Percentiles rank a stretch among this genome's conserved stretches.
Evolutionary conservation across 2,113 vertebrate genomes (phyloP).

Genomic region (Clarias batrachus): DNA sequence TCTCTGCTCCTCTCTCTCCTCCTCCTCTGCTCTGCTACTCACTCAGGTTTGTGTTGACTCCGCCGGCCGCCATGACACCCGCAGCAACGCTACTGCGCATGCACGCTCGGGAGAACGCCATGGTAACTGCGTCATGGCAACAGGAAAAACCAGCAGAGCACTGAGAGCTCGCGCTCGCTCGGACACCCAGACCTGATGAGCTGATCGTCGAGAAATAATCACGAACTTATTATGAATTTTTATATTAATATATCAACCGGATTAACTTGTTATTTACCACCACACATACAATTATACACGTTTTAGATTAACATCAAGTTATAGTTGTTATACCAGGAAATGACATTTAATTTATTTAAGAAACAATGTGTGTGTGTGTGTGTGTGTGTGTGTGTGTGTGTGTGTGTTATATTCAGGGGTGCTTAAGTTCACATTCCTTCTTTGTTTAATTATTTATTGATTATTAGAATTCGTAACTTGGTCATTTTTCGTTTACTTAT

Average conservation of each 20-base stretch:
- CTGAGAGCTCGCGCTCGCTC: slow-evolving; percentile 50
- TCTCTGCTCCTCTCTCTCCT: slow-evolving; percentile 38
- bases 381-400: too few relatives aligned
- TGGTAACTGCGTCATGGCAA: slow-evolving; percentile 68
- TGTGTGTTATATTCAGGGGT: too few relatives aligned
- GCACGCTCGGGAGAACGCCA: slow-evolving; percentile 60
- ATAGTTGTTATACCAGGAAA: too few relatives aligned
- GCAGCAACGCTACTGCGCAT: slow-evolving; percentile 43
- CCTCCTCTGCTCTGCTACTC: neutral
- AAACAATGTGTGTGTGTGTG: too few relatives aligned
- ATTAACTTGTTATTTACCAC: neutral
- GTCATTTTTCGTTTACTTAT: too few relatives aligned
- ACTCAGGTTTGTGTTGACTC: slow-evolving; percentile 46
- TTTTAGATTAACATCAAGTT: too few relatives aligned
- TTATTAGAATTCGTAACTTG: too few relatives aligned
- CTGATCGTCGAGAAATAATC: neutral
- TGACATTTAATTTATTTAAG: too few relatives aligned
- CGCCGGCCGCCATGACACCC: slow-evolving; percentile 60
- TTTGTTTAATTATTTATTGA: too few relatives aligned
- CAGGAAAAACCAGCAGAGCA: slow-evolving; percentile 55
- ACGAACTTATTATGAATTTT: too few relatives aligned
- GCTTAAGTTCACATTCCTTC: too few relatives aligned
- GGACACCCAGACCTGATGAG: slow-evolving; percentile 5
- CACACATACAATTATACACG: neutral
- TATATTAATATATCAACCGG: neutral